Conservation (phyloP, 2,113 vertebrate species). For the Pelecanus crispus region DNA sequence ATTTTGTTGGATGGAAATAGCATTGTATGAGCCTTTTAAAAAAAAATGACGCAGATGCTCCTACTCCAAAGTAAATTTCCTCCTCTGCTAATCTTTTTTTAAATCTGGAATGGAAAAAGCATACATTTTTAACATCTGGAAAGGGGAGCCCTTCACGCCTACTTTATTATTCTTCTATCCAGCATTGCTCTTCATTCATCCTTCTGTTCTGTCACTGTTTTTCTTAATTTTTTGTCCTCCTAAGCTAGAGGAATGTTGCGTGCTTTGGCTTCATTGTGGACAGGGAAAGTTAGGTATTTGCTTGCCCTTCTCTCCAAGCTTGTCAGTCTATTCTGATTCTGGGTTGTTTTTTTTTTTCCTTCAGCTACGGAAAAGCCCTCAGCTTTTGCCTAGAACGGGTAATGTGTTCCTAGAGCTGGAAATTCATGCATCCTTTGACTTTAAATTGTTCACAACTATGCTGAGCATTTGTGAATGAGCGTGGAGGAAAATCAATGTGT, state of each 20-base stretch:
- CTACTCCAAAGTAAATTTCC: slow-evolving; percentile 6
- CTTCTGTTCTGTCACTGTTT: not conserved
- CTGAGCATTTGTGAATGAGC: slow-evolving; percentile 26
- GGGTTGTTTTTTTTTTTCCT: not conserved
- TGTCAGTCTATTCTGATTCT: not conserved
- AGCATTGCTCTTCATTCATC: not conserved
- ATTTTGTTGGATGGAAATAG: not conserved
- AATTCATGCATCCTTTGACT: slow-evolving; percentile 16
- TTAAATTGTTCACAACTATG: slow-evolving; percentile 15
- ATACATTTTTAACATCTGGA: not conserved
- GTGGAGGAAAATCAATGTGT: slow-evolving; percentile 11
- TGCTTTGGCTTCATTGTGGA: slow-evolving; percentile 44
- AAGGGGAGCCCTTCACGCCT: not conserved
- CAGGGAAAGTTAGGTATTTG: slow-evolving; percentile 28
- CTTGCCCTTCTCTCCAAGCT: slow-evolving; percentile 1
- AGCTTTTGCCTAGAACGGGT: slow-evolving; percentile 24
- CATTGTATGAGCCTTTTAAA: not conserved
- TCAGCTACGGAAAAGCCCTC: not conserved
- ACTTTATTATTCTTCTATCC: not conserved
- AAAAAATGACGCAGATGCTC: not conserved
- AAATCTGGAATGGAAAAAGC: not conserved
- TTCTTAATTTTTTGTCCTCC: not conserved
- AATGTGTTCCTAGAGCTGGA: not conserved
- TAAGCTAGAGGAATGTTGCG: not conserved
- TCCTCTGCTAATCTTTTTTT: slow-evolving; percentile 2